phyloP scores from a whole-genome alignment of 2,888 invertebrate species.

The Alloplasta piceator region DNA sequence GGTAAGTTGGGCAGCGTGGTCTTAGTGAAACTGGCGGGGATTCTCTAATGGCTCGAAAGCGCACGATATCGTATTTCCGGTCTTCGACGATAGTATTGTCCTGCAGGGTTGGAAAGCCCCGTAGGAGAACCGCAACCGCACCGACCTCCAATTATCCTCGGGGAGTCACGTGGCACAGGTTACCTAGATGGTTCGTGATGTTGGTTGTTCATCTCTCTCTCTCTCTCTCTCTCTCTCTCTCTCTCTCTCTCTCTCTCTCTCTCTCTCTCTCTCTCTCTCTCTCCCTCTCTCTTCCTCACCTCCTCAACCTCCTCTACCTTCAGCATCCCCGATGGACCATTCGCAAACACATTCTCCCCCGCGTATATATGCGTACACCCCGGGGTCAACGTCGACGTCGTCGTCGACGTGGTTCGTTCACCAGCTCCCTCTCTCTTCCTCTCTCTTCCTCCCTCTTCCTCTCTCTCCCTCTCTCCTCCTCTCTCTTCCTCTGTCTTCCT shows the following conservation, averaged over 20 bases:
- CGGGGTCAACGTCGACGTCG: conserved; percentile 62
- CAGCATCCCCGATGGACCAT: conserved; percentile 71
- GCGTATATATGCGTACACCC: conserved; percentile 32
- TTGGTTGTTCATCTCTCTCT: conserved; percentile 36
- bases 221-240: conserved; percentile 14
- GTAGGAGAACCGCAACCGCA: conserved; percentile 73
- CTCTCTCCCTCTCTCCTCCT: too few species aligned
- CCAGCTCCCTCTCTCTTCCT: conserved; percentile 43
- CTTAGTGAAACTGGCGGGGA: conserved; percentile 27
- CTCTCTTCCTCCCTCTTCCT: too few species aligned
- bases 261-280: conserved; percentile 22
- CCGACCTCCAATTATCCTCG: conserved; percentile 80
- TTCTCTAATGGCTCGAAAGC: conserved; percentile 39
- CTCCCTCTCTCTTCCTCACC: conserved; percentile 20
- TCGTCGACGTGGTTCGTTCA: conserved; percentile 39
- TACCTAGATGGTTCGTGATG: conserved; percentile 52
- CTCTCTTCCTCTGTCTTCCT: too few species aligned
- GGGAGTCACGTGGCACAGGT: conserved; percentile 74
- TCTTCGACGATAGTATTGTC: conserved; percentile 66
- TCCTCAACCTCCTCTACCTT: conserved; percentile 58
- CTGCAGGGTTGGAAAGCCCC: conserved; percentile 67
- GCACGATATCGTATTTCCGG: conserved; percentile 58
- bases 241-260: conserved; percentile 7
- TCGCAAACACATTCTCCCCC: conserved; percentile 70
- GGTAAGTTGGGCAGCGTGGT: conserved; percentile 24